Conservation (phyloP, 2,888 invertebrate genomes). For the Noctua janthe region DNA sequence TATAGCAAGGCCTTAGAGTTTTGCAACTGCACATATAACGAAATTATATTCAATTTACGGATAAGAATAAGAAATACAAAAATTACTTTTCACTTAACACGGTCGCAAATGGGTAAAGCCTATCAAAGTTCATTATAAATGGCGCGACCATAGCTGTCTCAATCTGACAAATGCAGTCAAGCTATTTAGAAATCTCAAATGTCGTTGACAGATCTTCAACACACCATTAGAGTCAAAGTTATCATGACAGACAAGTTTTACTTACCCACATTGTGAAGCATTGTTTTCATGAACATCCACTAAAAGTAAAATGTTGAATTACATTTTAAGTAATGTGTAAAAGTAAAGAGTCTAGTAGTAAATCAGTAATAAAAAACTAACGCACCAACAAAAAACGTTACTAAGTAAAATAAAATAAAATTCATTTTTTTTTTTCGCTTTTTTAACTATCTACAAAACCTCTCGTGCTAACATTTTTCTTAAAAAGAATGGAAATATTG, state of each 20-base stretch:
- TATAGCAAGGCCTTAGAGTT: conserved; percentile 75
- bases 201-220: background rate
- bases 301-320: conserved; percentile 42
- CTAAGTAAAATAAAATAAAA: conserved; percentile 19
- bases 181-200: background rate
- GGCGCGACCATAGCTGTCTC: background rate
- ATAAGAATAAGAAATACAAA: background rate
- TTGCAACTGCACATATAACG: conserved; percentile 75
- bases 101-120: background rate
- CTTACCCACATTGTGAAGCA: conserved; percentile 72
- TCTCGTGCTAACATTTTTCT: conserved; percentile 2
- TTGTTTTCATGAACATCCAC: conserved; percentile 42
- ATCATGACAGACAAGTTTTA: conserved; percentile 9
- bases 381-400: conserved; percentile 30
- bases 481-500: conserved; percentile 5
- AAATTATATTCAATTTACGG: background rate
- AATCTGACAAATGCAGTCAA: background rate
- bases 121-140: background rate
- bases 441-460: background rate
- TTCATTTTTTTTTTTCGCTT: conserved; percentile 34
- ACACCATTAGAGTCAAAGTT: background rate
- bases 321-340: background rate
- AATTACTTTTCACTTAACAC: background rate
- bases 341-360: background rate
- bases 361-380: conserved; percentile 9